Percentiles rank a stretch among this genome's conserved stretches.
These are phyloP conservation scores for Melanocharis versteri DNA, from an alignment of 2,113 vertebrate species.

Conservation along the genomic window DNA sequence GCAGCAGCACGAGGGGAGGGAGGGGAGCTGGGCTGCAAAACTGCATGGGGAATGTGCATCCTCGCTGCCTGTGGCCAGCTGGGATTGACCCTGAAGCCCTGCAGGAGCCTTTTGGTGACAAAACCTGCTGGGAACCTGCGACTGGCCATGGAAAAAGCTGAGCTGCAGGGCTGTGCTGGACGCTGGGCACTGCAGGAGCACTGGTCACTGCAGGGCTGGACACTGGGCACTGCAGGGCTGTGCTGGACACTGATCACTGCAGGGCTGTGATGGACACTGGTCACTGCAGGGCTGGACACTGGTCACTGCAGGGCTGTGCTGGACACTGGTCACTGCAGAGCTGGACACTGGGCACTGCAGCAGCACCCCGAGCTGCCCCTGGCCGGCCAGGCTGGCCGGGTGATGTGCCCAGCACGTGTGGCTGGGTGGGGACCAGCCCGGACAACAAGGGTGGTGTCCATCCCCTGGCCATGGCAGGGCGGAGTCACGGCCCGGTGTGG, in stretches of 20 bases:
- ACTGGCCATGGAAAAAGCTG: rapidly evolving
- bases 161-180: background rate
- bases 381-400: rapidly evolving
- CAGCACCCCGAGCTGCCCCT: rapidly evolving
- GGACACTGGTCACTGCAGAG: background rate
- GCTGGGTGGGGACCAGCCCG: background rate
- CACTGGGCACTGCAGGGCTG: background rate
- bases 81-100: background rate
- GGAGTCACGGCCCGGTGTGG: background rate
- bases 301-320: background rate
- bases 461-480: background rate
- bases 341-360: background rate
- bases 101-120: background rate
- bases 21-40: background rate
- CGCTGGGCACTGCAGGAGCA: background rate
- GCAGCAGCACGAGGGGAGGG: rapidly evolving
- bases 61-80: background rate
- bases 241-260: background rate
- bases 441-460: constrained; percentile 45
- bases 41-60: rapidly evolving
- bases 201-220: too few relatives aligned
- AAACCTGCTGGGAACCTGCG: background rate
- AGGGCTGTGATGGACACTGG: too few relatives aligned
- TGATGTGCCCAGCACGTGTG: background rate
- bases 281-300: background rate